Base-by-base conservation (phyloP, 2,113 vertebrate species). In the Corydoras sp. region DNA sequence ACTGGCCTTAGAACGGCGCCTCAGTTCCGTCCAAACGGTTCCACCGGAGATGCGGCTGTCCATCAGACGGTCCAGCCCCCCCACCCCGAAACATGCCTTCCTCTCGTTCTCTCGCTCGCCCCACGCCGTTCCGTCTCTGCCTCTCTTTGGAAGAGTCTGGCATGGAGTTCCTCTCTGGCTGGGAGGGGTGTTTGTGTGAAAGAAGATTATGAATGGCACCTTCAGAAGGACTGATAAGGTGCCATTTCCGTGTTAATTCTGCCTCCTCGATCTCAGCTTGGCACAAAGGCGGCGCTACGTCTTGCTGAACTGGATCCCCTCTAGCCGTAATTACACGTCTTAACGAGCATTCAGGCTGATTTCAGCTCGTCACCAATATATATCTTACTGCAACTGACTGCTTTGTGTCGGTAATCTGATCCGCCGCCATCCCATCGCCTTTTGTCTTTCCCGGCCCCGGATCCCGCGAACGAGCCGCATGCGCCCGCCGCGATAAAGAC, bases 221-320 rank as follows among this genome's bases (percentile, higher is more conserved):
- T 76, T 76, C 58, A 65, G 58, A 59, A 32, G 62, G 68, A 50
- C 62, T 59, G 62, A 76, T 71, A 76, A 70, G 62, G 74, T 76
- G 74, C 69, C 74, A 71, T 76, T 73, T 72, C 65, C 66, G 71
- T 13, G 58, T 76, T 73, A 65, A 73, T 73, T 79, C 70, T 53
- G 63, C 73, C 69, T 76, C 43, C 70, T 69, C 74, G 66, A 76
- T 62, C 68, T 66, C 69, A 65, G 69, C 62, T 54, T 76, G 74
- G 62, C 62, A 60, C 29, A 71, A 76, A 71, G 54, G 65, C 64
- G 6, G 74, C 54, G 29, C 49, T 59, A 69, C 67, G 59, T 69
- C 67, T 69, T 53, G 14, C 63, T 18, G 35, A 30, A 24, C 12
- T 31, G 11, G 48, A 50, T 32, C 63, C 74, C 74, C 69, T 76